Conservation (phyloP, 1,140 invertebrate species). For the Homarus americanus region DNA sequence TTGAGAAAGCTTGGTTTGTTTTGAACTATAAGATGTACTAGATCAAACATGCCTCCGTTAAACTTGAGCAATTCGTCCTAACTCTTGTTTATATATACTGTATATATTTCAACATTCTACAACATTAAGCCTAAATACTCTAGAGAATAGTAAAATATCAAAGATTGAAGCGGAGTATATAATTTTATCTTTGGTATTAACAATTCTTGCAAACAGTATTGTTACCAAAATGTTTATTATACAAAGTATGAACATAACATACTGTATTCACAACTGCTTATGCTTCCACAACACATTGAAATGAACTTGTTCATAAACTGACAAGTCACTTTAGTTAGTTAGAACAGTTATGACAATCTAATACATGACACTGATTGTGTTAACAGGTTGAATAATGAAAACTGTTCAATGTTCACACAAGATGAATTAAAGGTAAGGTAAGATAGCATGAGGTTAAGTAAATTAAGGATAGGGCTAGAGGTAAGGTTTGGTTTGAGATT, state of each 20-base stretch:
- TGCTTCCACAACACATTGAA: background rate
- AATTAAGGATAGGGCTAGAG: no score
- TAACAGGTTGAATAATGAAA: background rate
- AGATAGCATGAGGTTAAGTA: no score
- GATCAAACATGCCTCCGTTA: background rate
- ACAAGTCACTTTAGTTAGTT: background rate
- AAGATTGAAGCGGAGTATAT: background rate
- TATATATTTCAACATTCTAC: background rate
- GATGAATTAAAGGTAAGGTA: no score
- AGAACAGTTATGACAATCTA: background rate
- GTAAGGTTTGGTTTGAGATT: no score
- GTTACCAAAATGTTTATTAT: background rate
- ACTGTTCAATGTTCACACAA: background rate
- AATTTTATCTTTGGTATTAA: background rate
- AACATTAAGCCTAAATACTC: background rate
- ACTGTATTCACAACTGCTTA: background rate
- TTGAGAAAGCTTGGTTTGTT: no score
- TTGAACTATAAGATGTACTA: background rate
- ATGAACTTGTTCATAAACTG: background rate
- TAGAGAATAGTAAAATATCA: background rate
- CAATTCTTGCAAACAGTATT: background rate
- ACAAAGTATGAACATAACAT: background rate
- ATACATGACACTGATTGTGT: background rate
- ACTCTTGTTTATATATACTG: background rate
- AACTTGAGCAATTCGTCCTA: background rate